Evolutionary conservation across 2,888 invertebrate genomes (phyloP).

Genomic region (Melinopterus prodromus): DNA sequence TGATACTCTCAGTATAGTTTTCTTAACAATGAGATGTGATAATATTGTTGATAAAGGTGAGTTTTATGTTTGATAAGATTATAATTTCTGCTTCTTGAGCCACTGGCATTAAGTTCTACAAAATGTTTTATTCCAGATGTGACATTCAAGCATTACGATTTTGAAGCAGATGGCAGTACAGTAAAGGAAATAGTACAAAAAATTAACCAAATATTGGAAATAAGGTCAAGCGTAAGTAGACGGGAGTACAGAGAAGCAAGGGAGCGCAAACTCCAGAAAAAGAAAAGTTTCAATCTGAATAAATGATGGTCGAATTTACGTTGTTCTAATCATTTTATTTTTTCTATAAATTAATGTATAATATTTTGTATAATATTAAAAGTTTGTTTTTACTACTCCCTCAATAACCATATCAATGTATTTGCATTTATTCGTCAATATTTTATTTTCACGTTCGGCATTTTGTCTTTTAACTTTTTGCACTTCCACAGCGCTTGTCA

Average conservation of each 20-base stretch:
- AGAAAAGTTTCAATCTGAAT: conserved; percentile 33
- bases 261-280: conserved; percentile 70
- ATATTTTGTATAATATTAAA: background rate
- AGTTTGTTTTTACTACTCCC: background rate
- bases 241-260: conserved; percentile 83
- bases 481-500: conserved; percentile 11
- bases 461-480: background rate
- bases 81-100: too few species aligned
- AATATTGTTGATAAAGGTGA: too few species aligned
- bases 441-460: background rate
- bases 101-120: background rate
- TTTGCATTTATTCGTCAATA: background rate
- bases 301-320: conserved; percentile 20
- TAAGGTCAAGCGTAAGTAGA: conserved; percentile 80
- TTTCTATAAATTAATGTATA: conserved; percentile 6
- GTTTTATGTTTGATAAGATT: too few species aligned
- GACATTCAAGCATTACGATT: conserved; percentile 87
- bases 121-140: conserved; percentile 27
- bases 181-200: conserved; percentile 88
- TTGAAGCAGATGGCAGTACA: conserved; percentile 79
- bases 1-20: too few species aligned
- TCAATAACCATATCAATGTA: background rate
- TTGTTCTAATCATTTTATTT: conserved; percentile 19
- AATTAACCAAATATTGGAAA: conserved; percentile 85
- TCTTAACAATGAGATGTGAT: too few species aligned